phyloP scores from a whole-genome alignment of 2,113 vertebrate species.

The Narcine bancroftii region DNA sequence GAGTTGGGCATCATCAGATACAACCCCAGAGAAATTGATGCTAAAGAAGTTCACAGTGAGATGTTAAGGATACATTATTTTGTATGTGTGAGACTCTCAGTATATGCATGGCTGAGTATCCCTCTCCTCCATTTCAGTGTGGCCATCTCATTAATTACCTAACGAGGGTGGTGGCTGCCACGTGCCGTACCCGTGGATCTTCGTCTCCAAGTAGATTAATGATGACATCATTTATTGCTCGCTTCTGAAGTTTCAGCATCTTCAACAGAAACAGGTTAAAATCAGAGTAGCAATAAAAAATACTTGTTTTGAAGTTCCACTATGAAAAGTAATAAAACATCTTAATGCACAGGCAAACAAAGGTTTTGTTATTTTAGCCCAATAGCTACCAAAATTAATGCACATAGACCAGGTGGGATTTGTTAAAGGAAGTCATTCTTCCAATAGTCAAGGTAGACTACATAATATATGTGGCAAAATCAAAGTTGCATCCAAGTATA shows the following conservation, averaged over 20 bases:
- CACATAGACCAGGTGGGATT: too few species aligned
- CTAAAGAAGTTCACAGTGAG: background rate
- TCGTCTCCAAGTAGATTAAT: conserved; percentile 83
- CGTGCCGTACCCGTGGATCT: conserved; percentile 80
- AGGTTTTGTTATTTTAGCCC: background rate
- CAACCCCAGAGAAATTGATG: background rate
- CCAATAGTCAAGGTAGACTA: too few species aligned
- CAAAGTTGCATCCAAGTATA: too few species aligned
- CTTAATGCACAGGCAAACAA: background rate
- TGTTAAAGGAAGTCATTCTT: too few species aligned
- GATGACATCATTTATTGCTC: conserved; percentile 73
- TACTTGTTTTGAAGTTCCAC: background rate
- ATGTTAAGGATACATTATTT: background rate
- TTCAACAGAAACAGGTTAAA: conserved; percentile 43
- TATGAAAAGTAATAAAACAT: background rate
- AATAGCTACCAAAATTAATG: background rate
- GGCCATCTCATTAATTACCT: conserved; percentile 55
- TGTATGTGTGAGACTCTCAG: too few species aligned
- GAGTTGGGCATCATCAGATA: background rate
- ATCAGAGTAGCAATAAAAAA: background rate
- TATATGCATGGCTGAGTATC: background rate
- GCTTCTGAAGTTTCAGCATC: conserved; percentile 79
- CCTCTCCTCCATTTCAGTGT: too few species aligned
- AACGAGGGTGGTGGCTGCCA: conserved; percentile 70
- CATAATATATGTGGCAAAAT: too few species aligned